A percentile compares a stretch with the other conserved stretches of the same genome.
These are phyloP conservation scores for Cebidichthys violaceus DNA, from an alignment of 2,113 vertebrate species.

Conservation along the genomic window DNA sequence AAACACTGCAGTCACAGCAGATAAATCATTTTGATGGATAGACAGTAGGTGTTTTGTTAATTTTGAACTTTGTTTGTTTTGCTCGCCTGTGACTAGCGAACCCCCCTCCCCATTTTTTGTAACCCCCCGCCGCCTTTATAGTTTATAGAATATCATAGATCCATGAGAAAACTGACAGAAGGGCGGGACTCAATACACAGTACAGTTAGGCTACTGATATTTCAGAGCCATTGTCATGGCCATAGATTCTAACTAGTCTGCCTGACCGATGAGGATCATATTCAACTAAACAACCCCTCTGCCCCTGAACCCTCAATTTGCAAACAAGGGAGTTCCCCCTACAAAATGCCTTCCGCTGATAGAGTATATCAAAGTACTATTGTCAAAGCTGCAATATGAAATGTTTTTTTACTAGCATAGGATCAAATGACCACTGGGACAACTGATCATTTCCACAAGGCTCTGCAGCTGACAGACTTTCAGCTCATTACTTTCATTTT, in stretches of 20 bases:
- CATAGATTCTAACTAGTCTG: too few relatives aligned
- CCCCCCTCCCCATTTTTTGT: not conserved
- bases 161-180: too few relatives aligned
- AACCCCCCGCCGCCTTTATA: not conserved
- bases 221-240: too few relatives aligned
- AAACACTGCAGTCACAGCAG: slow-evolving; percentile 8
- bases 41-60: not conserved
- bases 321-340: too few relatives aligned
- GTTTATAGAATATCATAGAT: not conserved
- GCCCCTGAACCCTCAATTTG: too few relatives aligned
- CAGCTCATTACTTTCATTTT: not conserved
- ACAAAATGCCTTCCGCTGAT: too few relatives aligned
- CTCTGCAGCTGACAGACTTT: slow-evolving; percentile 4
- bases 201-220: not conserved
- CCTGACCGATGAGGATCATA: too few relatives aligned
- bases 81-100: not conserved
- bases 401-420: slow-evolving; percentile 3
- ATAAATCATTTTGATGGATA: slow-evolving; percentile 10
- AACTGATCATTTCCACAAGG: not conserved
- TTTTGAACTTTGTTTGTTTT: not conserved
- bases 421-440: not conserved
- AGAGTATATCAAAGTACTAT: slow-evolving; percentile 6
- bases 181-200: not conserved
- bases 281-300: too few relatives aligned
- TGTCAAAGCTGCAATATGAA: slow-evolving; percentile 18